Evolutionary conservation across 2,888 invertebrate genomes (phyloP).

Genomic region (Drosophila austrosaltans): DNA sequence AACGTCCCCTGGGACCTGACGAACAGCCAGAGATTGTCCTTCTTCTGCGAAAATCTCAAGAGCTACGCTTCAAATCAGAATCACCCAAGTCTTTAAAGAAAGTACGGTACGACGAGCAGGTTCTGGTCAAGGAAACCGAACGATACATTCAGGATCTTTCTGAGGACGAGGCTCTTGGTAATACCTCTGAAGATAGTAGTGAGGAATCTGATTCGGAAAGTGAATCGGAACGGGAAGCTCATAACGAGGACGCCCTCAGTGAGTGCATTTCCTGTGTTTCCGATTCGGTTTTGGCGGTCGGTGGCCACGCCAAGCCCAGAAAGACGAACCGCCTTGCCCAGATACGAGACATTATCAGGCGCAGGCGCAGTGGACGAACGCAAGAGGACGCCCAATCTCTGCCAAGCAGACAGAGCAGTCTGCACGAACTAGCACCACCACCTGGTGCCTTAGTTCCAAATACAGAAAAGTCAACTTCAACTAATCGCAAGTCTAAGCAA

Average conservation of each 20-base stretch:
- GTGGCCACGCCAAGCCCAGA: slow-evolving; percentile 73
- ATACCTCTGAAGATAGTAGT: slow-evolving; percentile 63
- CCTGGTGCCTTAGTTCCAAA: slow-evolving; percentile 64
- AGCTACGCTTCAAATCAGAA: slow-evolving; percentile 81
- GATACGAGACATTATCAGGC: slow-evolving; percentile 85
- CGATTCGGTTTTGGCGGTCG: slow-evolving; percentile 81
- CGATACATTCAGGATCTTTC: slow-evolving; percentile 83
- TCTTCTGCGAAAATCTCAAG: slow-evolving; percentile 82
- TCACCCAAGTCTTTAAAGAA: slow-evolving; percentile 83
- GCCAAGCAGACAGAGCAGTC: slow-evolving; percentile 78
- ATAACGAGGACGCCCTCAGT: slow-evolving; percentile 78
- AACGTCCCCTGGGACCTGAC: slow-evolving; percentile 85
- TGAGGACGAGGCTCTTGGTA: slow-evolving; percentile 76
- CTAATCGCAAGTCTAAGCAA: slow-evolving; percentile 60
- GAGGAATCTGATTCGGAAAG: slow-evolving; percentile 51
- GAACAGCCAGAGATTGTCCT: slow-evolving; percentile 83
- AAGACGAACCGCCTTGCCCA: slow-evolving; percentile 79
- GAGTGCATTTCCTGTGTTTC: slow-evolving; percentile 82
- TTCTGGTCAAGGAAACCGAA: slow-evolving; percentile 83
- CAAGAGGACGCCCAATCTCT: slow-evolving; percentile 81
- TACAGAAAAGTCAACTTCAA: slow-evolving; percentile 54
- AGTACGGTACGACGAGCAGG: slow-evolving; percentile 83
- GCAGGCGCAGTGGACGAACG: slow-evolving; percentile 81
- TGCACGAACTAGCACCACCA: slow-evolving; percentile 73
- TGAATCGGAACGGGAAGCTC: slow-evolving; percentile 53